phyloP scores from a whole-genome alignment of 2,888 invertebrate species.

The Lordiphosa fenestrarum region DNA sequence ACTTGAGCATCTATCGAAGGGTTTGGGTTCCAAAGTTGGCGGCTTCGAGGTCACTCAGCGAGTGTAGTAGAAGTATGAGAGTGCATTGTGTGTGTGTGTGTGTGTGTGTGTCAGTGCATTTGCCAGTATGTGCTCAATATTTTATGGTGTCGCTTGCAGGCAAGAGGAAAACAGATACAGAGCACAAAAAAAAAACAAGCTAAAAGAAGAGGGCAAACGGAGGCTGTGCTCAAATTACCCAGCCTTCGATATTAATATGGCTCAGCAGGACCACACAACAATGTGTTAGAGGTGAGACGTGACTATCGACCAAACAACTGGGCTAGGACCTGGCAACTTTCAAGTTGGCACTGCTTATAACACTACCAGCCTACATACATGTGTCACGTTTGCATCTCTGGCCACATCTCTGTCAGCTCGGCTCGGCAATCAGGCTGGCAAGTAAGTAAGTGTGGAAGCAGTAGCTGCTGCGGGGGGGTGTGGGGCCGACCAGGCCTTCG shows the following conservation, averaged over 20 bases:
- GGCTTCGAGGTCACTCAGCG: slow-evolving; percentile 52
- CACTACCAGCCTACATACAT: too few relatives aligned
- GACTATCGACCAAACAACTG: too few relatives aligned
- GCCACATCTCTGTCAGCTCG: too few relatives aligned
- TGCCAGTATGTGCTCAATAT: slow-evolving; percentile 52
- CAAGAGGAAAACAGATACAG: slow-evolving; percentile 45
- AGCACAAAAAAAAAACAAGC: slow-evolving; percentile 23
- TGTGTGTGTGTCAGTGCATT: slow-evolving; percentile 31
- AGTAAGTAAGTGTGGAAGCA: slow-evolving; percentile 4
- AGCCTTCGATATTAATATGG: slow-evolving; percentile 57
- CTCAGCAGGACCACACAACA: slow-evolving; percentile 11
- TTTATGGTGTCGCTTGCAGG: slow-evolving; percentile 73
- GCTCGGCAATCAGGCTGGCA: slow-evolving; percentile 23
- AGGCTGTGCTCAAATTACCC: slow-evolving; percentile 48
- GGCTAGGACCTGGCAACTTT: too few relatives aligned
- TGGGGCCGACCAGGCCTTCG: slow-evolving; percentile 24
- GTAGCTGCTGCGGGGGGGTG: neutral
- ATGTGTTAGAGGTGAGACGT: slow-evolving; percentile 3
- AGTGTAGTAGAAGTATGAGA: slow-evolving; percentile 3
- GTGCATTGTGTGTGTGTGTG: neutral
- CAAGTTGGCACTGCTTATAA: too few relatives aligned
- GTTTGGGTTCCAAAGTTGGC: slow-evolving; percentile 23
- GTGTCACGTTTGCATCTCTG: too few relatives aligned
- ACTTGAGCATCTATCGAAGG: slow-evolving; percentile 34
- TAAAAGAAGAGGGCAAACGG: slow-evolving; percentile 5